A percentile compares a stretch with the other conserved stretches of the same genome.
Evolutionary conservation across 2,113 vertebrate species (phyloP).

Genomic region (Corvus hawaiiensis): DNA sequence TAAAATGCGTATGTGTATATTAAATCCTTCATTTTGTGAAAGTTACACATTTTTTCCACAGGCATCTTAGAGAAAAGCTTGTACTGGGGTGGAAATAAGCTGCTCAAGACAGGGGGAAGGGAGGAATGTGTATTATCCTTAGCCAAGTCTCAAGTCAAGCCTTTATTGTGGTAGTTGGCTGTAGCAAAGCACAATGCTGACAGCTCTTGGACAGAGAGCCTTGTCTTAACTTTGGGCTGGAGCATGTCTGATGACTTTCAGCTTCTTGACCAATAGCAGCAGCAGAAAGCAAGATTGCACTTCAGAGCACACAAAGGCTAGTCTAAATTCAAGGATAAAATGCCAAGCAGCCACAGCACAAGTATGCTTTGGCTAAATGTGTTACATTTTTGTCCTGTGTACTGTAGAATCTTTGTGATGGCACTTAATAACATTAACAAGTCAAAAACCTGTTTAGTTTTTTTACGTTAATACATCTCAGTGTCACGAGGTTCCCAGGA

Average conservation of each 20-base stretch:
- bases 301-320: fast-evolving
- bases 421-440: background rate
- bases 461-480: background rate
- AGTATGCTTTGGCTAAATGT: background rate
- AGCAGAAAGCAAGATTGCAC: background rate
- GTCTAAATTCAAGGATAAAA: background rate
- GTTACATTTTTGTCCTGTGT: background rate
- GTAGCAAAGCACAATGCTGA: background rate
- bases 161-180: background rate
- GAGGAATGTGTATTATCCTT: background rate
- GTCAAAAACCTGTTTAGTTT: background rate
- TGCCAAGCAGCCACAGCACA: background rate
- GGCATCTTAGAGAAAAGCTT: background rate
- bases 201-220: background rate
- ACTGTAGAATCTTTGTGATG: background rate
- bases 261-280: background rate
- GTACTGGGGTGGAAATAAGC: background rate
- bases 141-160: background rate
- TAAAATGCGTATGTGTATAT: background rate
- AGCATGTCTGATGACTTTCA: background rate
- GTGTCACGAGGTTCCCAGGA: background rate
- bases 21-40: background rate
- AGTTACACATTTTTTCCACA: background rate
- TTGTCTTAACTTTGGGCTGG: background rate
- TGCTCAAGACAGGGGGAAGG: background rate